phyloP scores from a whole-genome alignment of 2,113 vertebrate species.

The Turdus rufiventris region DNA sequence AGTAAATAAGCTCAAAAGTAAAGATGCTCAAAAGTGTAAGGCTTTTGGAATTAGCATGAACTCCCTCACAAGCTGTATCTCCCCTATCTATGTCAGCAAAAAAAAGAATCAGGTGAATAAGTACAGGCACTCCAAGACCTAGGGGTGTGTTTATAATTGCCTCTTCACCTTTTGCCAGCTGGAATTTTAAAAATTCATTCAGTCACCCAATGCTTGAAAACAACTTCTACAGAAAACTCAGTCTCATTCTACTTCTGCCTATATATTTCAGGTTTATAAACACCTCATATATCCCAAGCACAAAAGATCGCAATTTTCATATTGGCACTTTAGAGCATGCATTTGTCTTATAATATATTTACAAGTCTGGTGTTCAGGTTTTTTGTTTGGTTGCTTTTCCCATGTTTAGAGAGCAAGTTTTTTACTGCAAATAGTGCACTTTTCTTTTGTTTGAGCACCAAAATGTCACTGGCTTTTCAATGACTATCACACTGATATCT shows the following conservation, averaged over 20 bases:
- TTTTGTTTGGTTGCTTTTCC: neutral
- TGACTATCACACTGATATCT: neutral
- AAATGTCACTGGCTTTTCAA: neutral
- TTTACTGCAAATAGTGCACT: neutral
- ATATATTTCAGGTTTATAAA: neutral
- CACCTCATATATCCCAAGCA: neutral
- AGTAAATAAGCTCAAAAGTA: neutral
- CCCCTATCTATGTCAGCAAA: neutral
- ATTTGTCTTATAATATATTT: neutral
- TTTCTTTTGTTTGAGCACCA: neutral
- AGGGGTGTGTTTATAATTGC: neutral
- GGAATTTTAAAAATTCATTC: neutral
- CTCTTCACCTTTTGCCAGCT: neutral
- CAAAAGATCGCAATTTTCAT: neutral
- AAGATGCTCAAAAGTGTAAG: neutral
- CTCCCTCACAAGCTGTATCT: neutral
- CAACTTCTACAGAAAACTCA: neutral
- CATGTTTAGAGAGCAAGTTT: neutral
- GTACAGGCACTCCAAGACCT: neutral
- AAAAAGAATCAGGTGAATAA: neutral
- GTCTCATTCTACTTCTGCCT: neutral
- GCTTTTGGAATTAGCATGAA: neutral
- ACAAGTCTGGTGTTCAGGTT: neutral
- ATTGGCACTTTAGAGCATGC: neutral
- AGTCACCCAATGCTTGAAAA: neutral